A percentile compares a stretch with the other conserved stretches of the same genome.
These are phyloP conservation scores for Tanypteryx hageni DNA, from an alignment of 2,888 invertebrate genomes.

Conservation along the genomic window DNA sequence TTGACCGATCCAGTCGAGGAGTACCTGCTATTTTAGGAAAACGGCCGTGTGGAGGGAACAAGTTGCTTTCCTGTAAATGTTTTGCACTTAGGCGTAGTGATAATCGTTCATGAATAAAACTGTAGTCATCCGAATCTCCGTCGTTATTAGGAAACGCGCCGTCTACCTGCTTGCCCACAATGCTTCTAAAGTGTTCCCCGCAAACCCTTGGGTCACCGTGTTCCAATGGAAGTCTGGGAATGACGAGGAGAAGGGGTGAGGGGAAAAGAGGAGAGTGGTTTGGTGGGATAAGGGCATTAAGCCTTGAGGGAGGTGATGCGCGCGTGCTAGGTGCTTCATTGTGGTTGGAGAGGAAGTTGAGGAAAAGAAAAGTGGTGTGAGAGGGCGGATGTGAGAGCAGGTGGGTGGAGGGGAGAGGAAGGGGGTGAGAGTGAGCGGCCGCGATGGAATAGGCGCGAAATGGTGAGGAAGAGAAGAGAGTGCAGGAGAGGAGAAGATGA, in stretches of 20 bases:
- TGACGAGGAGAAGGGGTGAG: not conserved
- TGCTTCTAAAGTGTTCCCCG: too few species aligned
- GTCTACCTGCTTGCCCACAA: too few species aligned
- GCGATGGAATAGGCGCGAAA: not conserved
- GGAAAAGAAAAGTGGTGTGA: not conserved
- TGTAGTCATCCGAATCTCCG: too few species aligned
- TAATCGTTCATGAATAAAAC: too few species aligned
- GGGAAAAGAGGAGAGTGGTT: not conserved
- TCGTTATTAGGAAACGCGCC: too few species aligned
- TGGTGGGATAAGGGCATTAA: not conserved
- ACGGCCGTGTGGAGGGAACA: too few species aligned
- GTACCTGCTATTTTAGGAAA: too few species aligned
- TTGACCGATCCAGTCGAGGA: too few species aligned
- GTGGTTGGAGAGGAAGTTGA: slow-evolving; percentile 13
- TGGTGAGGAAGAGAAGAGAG: not conserved
- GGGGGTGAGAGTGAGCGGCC: not conserved
- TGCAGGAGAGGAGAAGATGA: not conserved
- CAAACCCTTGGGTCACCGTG: not conserved
- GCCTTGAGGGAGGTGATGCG: not conserved
- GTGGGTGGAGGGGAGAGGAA: not conserved
- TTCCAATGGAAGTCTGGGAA: not conserved
- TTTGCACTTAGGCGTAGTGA: too few species aligned
- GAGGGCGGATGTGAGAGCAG: slow-evolving; percentile 3
- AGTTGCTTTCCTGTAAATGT: too few species aligned
- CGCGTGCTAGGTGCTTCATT: slow-evolving; percentile 15